Evolutionary conservation across 2,888 invertebrate species (phyloP).

Genomic region (Drosophila testacea): DNA sequence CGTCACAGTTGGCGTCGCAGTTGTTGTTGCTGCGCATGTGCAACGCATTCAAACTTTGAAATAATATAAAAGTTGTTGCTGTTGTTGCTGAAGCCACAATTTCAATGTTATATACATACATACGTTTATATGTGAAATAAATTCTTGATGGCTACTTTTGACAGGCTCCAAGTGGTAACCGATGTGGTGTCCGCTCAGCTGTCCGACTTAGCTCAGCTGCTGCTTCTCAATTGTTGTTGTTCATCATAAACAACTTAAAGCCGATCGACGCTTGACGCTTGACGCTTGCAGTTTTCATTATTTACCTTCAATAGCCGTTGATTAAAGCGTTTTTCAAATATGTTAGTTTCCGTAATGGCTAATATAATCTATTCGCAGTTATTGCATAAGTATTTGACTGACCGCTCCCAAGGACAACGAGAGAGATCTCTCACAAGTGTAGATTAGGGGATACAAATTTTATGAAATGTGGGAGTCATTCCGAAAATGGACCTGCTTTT

Average conservation of each 20-base stretch:
- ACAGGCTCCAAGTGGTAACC: conserved; percentile 42
- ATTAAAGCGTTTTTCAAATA: conserved; percentile 57
- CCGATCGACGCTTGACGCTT: conserved; percentile 11
- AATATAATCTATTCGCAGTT: conserved; percentile 43
- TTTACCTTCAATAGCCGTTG: conserved; percentile 60
- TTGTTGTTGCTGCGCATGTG: conserved; percentile 67
- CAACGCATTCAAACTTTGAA: conserved; percentile 73
- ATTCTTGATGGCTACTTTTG: conserved; percentile 59
- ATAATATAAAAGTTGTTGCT: conserved; percentile 60
- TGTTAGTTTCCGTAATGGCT: conserved; percentile 63
- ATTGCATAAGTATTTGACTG: conserved; percentile 44
- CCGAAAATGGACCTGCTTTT: too few species aligned
- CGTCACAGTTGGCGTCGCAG: conserved; percentile 24
- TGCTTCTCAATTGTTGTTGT: conserved; percentile 29
- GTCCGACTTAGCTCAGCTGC: conserved; percentile 9
- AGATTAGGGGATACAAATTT: conserved; percentile 25
- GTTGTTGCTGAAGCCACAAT: conserved; percentile 40
- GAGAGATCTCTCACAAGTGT: conserved; percentile 1
- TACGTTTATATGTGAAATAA: conserved; percentile 2
- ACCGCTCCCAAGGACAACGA: conserved; percentile 48
- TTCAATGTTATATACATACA: conserved; percentile 63
- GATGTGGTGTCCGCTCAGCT: conserved; percentile 1
- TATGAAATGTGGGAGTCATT: not conserved
- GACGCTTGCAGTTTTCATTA: conserved; percentile 64
- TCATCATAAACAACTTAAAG: conserved; percentile 57